Base-by-base conservation (phyloP, 2,888 invertebrate genomes). In the Lomographa bimaculata region DNA sequence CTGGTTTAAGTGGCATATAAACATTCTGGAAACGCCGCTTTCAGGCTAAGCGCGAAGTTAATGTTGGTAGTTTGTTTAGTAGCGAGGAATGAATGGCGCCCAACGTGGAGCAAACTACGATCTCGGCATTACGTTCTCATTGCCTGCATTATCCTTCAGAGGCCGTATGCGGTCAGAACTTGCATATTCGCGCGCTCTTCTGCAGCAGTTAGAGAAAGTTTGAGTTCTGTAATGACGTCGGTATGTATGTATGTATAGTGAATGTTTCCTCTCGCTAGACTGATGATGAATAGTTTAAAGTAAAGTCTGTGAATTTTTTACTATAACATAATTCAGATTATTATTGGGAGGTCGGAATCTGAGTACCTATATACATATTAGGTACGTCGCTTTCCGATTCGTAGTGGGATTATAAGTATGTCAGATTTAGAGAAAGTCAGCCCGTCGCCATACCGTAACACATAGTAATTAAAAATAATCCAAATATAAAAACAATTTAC, bases 101-200 rank as follows among this genome's bases (percentile, higher is more conserved):
- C 70, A 59, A 58, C 65, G 48, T 60, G 71, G 68, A 60, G 64
- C 56, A 46, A 45, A 52, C 46, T 55, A 54, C 53, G 56, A 54
- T 60, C 43, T 54, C 51, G 59, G 64, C 65, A 68, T 66, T 61
- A 64, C 59, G 48, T 57, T 49, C 51, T 57, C 58, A 55, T 54
- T 52, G 57, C 54, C 53, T 60, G 67, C 58, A 66, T 65, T 68
- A 67, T 63, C 54, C 53, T 44, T 59, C 41, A 55, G 52, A 46
- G 54, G 49, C 64, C 62, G 64, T 58, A 62, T 64, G 65, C 54
- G 63, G 61, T 55, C 56, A 47, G 43, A 51, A 57, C 56, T 54
- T 50, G 51, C 54, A 52, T 55, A 46, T 43, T 47, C 35, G 42
- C 20, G 14, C 23, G 41, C 38, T 42, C 19, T 44, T 42, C 28